phyloP scores from a whole-genome alignment of 2,113 vertebrate species.

The Mixornis gularis region DNA sequence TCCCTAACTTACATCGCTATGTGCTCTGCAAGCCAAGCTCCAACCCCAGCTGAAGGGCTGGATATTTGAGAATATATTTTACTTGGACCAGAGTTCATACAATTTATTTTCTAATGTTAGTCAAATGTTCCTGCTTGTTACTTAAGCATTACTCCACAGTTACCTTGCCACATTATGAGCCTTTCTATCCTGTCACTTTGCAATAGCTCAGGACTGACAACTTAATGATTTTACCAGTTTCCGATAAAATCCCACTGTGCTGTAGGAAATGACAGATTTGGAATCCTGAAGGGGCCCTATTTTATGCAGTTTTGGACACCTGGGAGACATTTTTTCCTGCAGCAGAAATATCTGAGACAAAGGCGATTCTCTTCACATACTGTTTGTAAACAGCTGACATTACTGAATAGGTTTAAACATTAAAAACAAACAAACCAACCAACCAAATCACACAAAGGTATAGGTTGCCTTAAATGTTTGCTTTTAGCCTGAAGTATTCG shows the following conservation, averaged over 20 bases:
- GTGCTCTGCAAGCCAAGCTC: conserved; percentile 25
- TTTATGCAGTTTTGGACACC: conserved; percentile 69
- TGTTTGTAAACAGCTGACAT: conserved; percentile 35
- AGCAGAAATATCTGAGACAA: conserved; percentile 54
- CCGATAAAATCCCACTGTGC: conserved; percentile 73
- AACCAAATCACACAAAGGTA: neutral
- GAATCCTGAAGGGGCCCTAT: conserved; percentile 70
- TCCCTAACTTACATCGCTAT: neutral
- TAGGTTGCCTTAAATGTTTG: neutral
- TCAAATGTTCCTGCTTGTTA: conserved; percentile 50
- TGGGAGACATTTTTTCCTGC: conserved; percentile 42
- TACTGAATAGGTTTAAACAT: neutral
- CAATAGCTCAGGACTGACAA: conserved; percentile 77
- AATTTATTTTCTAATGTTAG: conserved; percentile 53
- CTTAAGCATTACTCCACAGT: conserved; percentile 50
- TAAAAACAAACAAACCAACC: neutral
- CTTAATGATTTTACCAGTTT: conserved; percentile 87
- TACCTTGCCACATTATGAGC: conserved; percentile 60
- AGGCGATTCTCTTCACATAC: conserved; percentile 38
- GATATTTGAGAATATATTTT: conserved; percentile 62
- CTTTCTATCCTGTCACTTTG: conserved; percentile 73
- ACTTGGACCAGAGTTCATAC: conserved; percentile 51
- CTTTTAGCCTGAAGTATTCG: neutral
- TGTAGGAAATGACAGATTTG: conserved; percentile 76
- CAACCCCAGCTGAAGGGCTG: conserved; percentile 43